Conservation (phyloP, 2,888 invertebrate species). For the Drosophila buzzatii region DNA sequence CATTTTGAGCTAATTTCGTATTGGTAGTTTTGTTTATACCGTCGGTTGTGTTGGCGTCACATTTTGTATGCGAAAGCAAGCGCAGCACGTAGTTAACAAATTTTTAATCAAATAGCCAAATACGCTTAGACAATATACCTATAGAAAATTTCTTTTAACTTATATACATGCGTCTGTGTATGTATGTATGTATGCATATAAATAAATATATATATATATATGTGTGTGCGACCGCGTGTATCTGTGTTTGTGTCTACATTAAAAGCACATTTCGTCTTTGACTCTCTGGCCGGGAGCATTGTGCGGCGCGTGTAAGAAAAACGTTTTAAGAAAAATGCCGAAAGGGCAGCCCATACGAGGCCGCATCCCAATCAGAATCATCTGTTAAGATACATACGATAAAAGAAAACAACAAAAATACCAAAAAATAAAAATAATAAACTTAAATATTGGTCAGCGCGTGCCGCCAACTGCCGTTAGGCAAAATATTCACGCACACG, state of each 20-base stretch:
- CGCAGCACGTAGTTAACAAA: constrained; percentile 62
- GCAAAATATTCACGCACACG: constrained; percentile 18
- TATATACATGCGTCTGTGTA: constrained; percentile 6
- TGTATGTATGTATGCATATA: neutral
- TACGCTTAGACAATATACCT: constrained; percentile 33
- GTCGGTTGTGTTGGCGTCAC: constrained; percentile 79
- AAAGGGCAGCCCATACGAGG: constrained; percentile 10
- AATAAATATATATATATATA: neutral
- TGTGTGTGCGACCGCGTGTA: constrained; percentile 5
- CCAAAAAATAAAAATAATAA: neutral
- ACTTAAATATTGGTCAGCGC: constrained; percentile 26
- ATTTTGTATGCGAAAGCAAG: constrained; percentile 74
- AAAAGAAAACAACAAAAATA: neutral
- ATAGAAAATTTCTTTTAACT: constrained; percentile 30
- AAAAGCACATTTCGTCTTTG: constrained; percentile 38
- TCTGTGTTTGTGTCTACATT: constrained; percentile 13
- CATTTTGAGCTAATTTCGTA: constrained; percentile 84
- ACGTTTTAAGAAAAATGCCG: constrained; percentile 28
- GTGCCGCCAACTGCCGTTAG: constrained; percentile 42
- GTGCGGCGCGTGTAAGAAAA: constrained; percentile 40
- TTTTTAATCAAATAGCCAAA: constrained; percentile 48
- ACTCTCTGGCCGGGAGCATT: constrained; percentile 31
- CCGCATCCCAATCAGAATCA: constrained; percentile 40
- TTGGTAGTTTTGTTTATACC: constrained; percentile 85
- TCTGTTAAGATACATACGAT: constrained; percentile 30